Conservation (phyloP, 2,113 vertebrate species). For the Neofelis nebulosa region DNA sequence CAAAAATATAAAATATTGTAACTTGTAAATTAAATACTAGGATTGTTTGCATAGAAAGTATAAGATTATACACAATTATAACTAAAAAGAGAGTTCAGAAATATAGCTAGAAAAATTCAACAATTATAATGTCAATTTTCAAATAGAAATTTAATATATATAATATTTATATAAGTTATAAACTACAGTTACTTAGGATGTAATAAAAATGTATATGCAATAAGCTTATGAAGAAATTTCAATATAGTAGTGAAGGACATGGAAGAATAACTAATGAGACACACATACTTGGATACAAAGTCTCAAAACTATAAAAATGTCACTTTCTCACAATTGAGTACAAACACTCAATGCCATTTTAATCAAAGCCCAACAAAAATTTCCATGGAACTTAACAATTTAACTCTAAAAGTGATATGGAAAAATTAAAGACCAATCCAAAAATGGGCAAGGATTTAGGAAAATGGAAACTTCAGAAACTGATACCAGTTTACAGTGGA, state of each 20-base stretch:
- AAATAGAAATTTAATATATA: neutral
- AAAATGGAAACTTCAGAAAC: neutral
- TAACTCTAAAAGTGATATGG: neutral
- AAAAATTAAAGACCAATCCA: neutral
- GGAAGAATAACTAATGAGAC: neutral
- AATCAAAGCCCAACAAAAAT: neutral
- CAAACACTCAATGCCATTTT: neutral
- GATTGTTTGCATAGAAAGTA: neutral
- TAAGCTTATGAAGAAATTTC: neutral
- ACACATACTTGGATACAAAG: neutral
- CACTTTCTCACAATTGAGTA: neutral
- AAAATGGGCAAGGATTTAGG: neutral
- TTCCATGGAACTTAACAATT: neutral
- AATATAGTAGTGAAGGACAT: neutral
- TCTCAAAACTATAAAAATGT: neutral
- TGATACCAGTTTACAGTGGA: neutral
- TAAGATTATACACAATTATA: neutral
- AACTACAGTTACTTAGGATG: neutral
- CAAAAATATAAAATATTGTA: neutral
- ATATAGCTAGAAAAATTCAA: neutral
- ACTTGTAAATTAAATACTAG: neutral
- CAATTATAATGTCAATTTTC: neutral
- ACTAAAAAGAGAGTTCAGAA: neutral
- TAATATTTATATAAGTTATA: neutral
- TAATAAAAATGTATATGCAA: neutral